A percentile compares a stretch with the other conserved stretches of the same genome.
These are phyloP conservation scores for Rana temporaria DNA, from an alignment of 2,113 vertebrate species.

Conservation along the genomic window DNA sequence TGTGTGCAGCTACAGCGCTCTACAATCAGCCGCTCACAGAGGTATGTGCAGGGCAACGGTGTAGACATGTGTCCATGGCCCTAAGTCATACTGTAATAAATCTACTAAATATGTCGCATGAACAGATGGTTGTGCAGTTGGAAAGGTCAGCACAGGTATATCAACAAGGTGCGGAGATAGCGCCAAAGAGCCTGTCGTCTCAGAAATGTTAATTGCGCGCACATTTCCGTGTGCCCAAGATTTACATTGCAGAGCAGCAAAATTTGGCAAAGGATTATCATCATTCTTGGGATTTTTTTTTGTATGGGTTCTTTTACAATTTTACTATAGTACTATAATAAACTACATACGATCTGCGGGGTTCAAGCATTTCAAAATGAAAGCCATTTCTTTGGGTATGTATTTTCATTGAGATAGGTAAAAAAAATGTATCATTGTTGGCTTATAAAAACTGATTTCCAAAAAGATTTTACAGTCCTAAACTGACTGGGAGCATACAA, in stretches of 20 bases:
- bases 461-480: no score
- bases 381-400: no score
- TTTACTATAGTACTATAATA: no score
- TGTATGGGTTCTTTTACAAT: no score
- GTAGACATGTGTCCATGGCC: constrained; percentile 1
- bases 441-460: no score
- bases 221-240: constrained; percentile 23
- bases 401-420: no score
- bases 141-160: constrained; percentile 45
- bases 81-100: constrained; percentile 21
- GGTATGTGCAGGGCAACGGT: constrained; percentile 13
- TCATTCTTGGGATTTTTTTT: no score
- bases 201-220: constrained; percentile 40
- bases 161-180: constrained; percentile 20
- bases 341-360: no score
- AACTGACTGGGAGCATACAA: no score
- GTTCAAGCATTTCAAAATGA: no score
- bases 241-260: background rate
- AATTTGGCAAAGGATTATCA: background rate
- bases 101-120: constrained; percentile 23
- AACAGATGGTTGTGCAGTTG: constrained; percentile 34
- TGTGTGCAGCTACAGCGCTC: background rate
- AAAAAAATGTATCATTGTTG: no score
- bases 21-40: background rate
- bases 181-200: constrained; percentile 30